These are phyloP conservation scores for Campoplex nolae DNA, from an alignment of 2,888 invertebrate species.

Conservation along the genomic window DNA sequence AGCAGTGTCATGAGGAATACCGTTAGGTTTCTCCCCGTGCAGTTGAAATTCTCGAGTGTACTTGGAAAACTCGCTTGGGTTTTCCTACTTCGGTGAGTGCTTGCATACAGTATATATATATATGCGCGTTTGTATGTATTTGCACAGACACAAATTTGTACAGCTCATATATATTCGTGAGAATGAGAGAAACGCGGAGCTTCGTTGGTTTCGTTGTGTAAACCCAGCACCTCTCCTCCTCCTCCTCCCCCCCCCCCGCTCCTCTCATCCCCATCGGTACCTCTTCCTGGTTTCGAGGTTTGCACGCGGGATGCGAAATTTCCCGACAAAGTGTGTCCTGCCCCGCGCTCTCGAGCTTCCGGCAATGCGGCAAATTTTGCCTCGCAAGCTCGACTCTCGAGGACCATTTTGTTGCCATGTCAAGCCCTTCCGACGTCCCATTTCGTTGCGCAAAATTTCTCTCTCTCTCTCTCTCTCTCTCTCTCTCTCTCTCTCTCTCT, in stretches of 20 bases:
- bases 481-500: neutral
- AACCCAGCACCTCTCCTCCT: neutral
- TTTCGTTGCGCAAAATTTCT: conserved; percentile 11
- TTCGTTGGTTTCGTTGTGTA: conserved; percentile 17
- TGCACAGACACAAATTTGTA: neutral
- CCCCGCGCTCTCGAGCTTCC: conserved; percentile 17
- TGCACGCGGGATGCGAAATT: conserved; percentile 24
- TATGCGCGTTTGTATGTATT: too few species aligned
- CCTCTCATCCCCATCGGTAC: neutral
- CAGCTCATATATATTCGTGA: conserved; percentile 2
- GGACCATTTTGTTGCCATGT: conserved; percentile 5
- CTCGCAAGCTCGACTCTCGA: conserved; percentile 29
- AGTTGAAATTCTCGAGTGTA: conserved; percentile 38
- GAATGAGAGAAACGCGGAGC: conserved; percentile 19
- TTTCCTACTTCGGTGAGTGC: conserved; percentile 37
- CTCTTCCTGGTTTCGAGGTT: conserved; percentile 29
- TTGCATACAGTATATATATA: conserved; percentile 5
- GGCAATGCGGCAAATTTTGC: conserved; percentile 36
- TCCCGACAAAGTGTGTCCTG: neutral
- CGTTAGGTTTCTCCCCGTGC: neutral
- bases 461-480: neutral
- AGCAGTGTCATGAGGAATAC: conserved; percentile 4
- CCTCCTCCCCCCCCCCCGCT: too few species aligned
- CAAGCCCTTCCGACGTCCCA: neutral
- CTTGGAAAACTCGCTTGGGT: conserved; percentile 32